A percentile compares a stretch with the other conserved stretches of the same genome.
Conservation (phyloP, 2,888 invertebrate genomes). For the Eupithecia pulchellata region DNA sequence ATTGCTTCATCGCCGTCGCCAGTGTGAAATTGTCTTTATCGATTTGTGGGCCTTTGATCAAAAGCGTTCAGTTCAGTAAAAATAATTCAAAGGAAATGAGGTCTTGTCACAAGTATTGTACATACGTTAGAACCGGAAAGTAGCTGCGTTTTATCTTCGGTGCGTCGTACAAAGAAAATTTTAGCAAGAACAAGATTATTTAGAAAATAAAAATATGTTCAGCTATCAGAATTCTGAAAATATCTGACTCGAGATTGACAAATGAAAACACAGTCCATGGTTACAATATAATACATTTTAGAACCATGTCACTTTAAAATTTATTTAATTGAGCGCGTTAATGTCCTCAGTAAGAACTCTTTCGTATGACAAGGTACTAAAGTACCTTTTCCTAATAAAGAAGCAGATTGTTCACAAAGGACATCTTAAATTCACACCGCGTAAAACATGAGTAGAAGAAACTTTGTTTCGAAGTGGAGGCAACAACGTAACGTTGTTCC, state of each 20-base stretch:
- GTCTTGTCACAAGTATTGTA: not conserved
- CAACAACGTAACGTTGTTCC: not conserved
- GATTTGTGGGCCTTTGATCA: constrained; percentile 12
- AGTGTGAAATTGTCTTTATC: not conserved
- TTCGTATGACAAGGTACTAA: not conserved
- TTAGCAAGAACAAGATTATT: not conserved
- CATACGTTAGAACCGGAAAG: not conserved
- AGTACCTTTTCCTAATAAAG: not conserved
- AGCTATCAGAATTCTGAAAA: not conserved
- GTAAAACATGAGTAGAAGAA: constrained; percentile 13
- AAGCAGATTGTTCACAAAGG: not conserved
- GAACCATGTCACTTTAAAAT: not conserved
- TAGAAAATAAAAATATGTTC: not conserved
- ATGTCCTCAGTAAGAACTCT: not conserved
- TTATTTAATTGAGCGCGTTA: not conserved
- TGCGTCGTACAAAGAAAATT: not conserved
- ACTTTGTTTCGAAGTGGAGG: constrained; percentile 13
- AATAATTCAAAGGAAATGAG: constrained; percentile 7
- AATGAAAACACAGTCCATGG: no score
- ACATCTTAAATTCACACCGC: constrained; percentile 11
- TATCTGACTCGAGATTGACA: no score
- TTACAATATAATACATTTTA: not conserved
- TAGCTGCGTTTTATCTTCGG: not conserved
- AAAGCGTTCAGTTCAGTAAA: constrained; percentile 2
- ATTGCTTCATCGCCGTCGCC: not conserved